phyloP scores from a whole-genome alignment of 1,140 invertebrate genomes.

The Drosophila melanica region DNA sequence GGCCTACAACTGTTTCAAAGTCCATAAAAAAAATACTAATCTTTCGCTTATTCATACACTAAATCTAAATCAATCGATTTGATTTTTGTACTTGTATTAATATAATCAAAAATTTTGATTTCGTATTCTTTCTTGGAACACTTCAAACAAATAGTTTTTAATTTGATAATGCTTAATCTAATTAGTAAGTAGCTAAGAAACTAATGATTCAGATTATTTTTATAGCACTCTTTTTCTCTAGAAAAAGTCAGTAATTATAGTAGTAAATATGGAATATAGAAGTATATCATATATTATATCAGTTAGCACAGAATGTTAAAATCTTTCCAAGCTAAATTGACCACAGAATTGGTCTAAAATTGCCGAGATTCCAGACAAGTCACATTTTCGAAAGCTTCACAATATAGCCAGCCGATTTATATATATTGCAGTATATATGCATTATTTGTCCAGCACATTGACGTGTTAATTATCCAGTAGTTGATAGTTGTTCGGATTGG shows the following conservation, averaged over 20 bases:
- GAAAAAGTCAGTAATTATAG: too few species aligned
- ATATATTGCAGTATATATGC: too few species aligned
- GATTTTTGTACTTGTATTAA: neutral
- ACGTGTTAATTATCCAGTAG: neutral
- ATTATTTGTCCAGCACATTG: too few species aligned
- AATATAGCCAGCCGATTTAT: too few species aligned
- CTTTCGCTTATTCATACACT: neutral
- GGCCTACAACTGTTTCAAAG: conserved; percentile 4
- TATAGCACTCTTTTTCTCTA: neutral
- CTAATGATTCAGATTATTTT: neutral
- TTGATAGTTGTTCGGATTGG: neutral
- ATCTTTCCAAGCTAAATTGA: too few species aligned
- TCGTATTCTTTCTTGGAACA: neutral
- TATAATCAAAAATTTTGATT: conserved; percentile 8
- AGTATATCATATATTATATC: too few species aligned
- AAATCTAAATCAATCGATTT: conserved; percentile 8
- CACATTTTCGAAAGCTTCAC: too few species aligned
- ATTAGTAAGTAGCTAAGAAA: neutral
- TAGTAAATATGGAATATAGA: too few species aligned
- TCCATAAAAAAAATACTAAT: neutral
- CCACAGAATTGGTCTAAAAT: too few species aligned
- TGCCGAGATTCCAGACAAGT: too few species aligned
- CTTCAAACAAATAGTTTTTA: neutral
- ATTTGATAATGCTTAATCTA: neutral
- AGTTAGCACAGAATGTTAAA: too few species aligned